Conservation (phyloP, 1,140 invertebrate species). For the Ceratina australensis region DNA sequence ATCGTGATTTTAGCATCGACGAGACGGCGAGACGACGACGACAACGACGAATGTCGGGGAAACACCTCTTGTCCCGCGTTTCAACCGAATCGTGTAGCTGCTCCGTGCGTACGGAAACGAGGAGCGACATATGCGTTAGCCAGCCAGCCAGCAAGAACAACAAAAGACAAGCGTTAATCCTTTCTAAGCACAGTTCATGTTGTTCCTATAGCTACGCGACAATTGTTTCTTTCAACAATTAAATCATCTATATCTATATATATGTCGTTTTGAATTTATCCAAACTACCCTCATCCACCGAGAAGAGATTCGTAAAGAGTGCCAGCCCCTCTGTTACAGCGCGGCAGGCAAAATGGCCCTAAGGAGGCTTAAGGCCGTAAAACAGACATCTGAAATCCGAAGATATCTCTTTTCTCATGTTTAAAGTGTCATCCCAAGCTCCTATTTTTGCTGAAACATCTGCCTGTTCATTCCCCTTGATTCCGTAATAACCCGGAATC, state of each 20-base stretch:
- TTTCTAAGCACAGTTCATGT: constrained; percentile 72
- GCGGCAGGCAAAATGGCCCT: too few species aligned
- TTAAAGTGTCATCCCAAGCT: too few species aligned
- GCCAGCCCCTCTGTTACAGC: too few species aligned
- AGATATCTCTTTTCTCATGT: too few species aligned
- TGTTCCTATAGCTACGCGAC: constrained; percentile 74
- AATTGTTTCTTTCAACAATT: constrained; percentile 74
- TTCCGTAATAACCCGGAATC: too few species aligned
- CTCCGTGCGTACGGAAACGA: constrained; percentile 61
- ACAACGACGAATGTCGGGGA: constrained; percentile 11
- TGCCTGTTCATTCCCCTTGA: too few species aligned
- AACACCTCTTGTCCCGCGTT: constrained; percentile 35
- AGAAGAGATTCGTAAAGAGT: too few species aligned
- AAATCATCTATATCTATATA: constrained; percentile 73
- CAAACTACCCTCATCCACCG: too few species aligned
- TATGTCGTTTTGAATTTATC: constrained; percentile 37
- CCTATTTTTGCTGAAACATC: too few species aligned
- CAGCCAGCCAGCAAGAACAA: constrained; percentile 27
- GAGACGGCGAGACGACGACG: constrained; percentile 5
- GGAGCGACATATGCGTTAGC: constrained; percentile 59
- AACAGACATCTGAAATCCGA: too few species aligned
- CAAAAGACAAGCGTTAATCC: constrained; percentile 63
- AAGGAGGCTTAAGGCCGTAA: too few species aligned
- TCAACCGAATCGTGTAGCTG: constrained; percentile 65
- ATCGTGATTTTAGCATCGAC: constrained; percentile 40